Conservation (phyloP, 2,888 invertebrate species). For the Piscicola geometra region DNA sequence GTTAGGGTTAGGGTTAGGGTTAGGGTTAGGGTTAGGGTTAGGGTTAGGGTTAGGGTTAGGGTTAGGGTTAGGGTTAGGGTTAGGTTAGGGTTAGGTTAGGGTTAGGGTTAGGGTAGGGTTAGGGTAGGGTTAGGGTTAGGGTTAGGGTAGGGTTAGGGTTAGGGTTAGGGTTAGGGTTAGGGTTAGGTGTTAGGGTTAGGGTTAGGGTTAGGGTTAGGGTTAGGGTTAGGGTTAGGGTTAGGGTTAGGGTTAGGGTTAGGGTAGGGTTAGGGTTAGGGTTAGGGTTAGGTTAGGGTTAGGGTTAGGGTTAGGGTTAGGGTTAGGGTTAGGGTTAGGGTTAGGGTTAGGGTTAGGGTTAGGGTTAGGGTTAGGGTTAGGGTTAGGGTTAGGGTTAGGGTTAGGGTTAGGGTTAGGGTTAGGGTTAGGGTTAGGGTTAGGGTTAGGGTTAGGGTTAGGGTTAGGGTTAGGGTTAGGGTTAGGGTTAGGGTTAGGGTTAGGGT, state of each 20-base stretch:
- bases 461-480: conserved; percentile 44
- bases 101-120: conserved; percentile 43
- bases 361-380: conserved; percentile 42
- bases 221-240: conserved; percentile 42
- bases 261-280: conserved; percentile 41
- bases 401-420: conserved; percentile 42
- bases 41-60: conserved; percentile 41
- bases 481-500: conserved; percentile 43
- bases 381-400: conserved; percentile 44
- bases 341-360: conserved; percentile 42
- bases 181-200: conserved; percentile 41
- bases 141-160: conserved; percentile 43
- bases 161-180: conserved; percentile 44
- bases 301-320: conserved; percentile 42
- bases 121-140: too few relatives aligned
- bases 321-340: conserved; percentile 42
- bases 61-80: conserved; percentile 42
- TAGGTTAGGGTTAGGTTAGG: conserved; percentile 41
- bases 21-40: conserved; percentile 43
- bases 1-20: conserved; percentile 42
- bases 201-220: conserved; percentile 40
- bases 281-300: conserved; percentile 43
- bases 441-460: conserved; percentile 41
- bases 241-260: conserved; percentile 42
- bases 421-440: background rate